Evolutionary conservation across 2,113 vertebrate genomes (phyloP), one percentile per base, ranked within the genome.

Genomic region (Octodon degus): DNA sequence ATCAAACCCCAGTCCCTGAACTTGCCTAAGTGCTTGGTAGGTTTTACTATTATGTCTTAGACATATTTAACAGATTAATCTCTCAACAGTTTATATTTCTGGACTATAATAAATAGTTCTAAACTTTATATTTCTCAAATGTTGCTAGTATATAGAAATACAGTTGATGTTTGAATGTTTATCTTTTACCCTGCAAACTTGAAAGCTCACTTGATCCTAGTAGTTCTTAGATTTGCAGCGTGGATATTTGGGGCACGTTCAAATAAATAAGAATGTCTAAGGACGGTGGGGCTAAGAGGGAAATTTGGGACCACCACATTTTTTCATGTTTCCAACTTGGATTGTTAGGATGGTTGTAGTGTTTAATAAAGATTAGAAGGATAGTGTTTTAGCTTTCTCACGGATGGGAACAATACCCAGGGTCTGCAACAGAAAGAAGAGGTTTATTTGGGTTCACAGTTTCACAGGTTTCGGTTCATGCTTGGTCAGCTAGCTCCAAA

Each of bases 281-380:
- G 22, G 55, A 30, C 81, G n/a, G 22, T 53, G 6, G 10, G 30
- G 55, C 27, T 70, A 81, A 60, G 20, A 92, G 24, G 30, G 65
- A 63, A 58, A 68, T 77, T 85, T 89, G 30, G 7, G 4, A 47
- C 37, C 30, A 40, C 11, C 1, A 1, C 68, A 60, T 72, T n/a
- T 20, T n/a, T n/a, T 70, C 2, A 37, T 65, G 16, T 40, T 70
- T 82, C 43, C 58, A 37, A 72, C 16, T 63, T 63, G 27, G 27
- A 30, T 88, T 91, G n/a, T 34, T 81, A n/a, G 3, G 10, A 65
- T 93, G 53, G 40, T 88, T 80, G 12, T 76, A 62, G 43, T 67
- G 37, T 65, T 77, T 86, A 37, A n/a, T 94, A 92, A 67, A 4
- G 43, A 87, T 84, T 83, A 82, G 62, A 95, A 89, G 53, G 63